Percentiles rank a stretch among this genome's conserved stretches.
phyloP scores from a whole-genome alignment of 2,797 vertebrate species.

The Gobionotothen gibberifrons region DNA sequence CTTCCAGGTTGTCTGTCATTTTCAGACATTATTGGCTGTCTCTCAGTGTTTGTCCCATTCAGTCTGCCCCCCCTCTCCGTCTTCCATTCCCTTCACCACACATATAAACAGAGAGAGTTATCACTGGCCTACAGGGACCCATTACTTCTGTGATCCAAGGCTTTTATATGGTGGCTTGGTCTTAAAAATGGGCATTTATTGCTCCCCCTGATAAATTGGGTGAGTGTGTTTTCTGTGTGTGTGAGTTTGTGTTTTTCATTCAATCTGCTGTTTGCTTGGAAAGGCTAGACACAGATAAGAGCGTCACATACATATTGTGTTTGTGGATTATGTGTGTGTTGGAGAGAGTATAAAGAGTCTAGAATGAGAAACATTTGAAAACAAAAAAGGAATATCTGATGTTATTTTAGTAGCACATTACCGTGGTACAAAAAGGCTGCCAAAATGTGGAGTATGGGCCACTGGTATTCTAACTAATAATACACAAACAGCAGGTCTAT shows the following conservation, averaged over 20 bases:
- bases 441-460: not conserved
- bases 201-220: slow-evolving; percentile 62
- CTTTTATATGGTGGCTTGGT: slow-evolving; percentile 77
- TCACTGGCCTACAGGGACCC: slow-evolving; percentile 68
- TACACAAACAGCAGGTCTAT: not conserved
- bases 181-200: slow-evolving; percentile 75
- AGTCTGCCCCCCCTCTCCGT: slow-evolving; percentile 1
- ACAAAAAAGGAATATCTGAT: not conserved
- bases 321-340: not conserved
- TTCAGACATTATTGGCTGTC: slow-evolving; percentile 66
- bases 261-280: slow-evolving; percentile 42
- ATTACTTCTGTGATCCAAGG: slow-evolving; percentile 71
- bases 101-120: slow-evolving; percentile 66
- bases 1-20: slow-evolving; percentile 57
- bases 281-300: slow-evolving; percentile 12
- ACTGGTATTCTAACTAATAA: not conserved
- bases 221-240: slow-evolving; percentile 1
- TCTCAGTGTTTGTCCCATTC: slow-evolving; percentile 57
- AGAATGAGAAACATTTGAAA: not conserved
- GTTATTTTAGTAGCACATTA: not conserved
- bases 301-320: slow-evolving; percentile 2
- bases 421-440: not conserved
- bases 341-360: slow-evolving; percentile 1
- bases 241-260: slow-evolving; percentile 34
- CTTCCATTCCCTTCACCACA: slow-evolving; percentile 10